Evolutionary conservation across 2,888 invertebrate species (phyloP), one percentile per base, ranked within the genome.

Genomic region (Tryphoninae sp.): DNA sequence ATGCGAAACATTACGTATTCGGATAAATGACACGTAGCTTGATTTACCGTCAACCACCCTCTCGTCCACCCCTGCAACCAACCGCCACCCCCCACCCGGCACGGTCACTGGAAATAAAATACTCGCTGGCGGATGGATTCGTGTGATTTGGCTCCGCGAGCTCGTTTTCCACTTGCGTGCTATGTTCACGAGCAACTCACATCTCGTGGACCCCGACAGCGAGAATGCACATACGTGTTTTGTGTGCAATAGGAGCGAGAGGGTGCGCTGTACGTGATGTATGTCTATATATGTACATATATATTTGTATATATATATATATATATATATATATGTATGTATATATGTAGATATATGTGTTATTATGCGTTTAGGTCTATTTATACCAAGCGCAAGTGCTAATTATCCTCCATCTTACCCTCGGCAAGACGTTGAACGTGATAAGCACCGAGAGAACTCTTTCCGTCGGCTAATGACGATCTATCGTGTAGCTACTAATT

Each of bases 1-100:
- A 89, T 87, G 87, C 88, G 89, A 87, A 87, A 88, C 89, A 89
- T 90, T 89, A 89, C 89, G 89, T 88, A 90, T 90, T 89, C 89
- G 88, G 88, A 89, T 90, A 90, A 91, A 90, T 90, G 90, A 90
- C 89, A 90, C 89, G 89, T 88, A 88, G 88, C 88, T 89, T 91
- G 90, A 91, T 91, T 91, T 89, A 90, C 89, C 87, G 87, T 86
- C 85, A 81, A 83, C 61, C 61, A 61, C 62, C 67, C 62, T 79
- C 62, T 49, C 71, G 9, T 53, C 65, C 45, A n/a, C 8, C 45
- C n/a, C n/a, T 19, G 13, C 40, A 55, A 19, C 13, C n/a, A 42
- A 58, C 19, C 16, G 9, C 23, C 75, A 11, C 49, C 16, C 61
- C 26, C 13, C 33, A 4, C 26, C 58, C 26, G 0, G 58, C 58